Percentiles rank a stretch among this genome's conserved stretches.
Conservation (phyloP, 2,113 vertebrate genomes). For the Aptenodytes forsteri region DNA sequence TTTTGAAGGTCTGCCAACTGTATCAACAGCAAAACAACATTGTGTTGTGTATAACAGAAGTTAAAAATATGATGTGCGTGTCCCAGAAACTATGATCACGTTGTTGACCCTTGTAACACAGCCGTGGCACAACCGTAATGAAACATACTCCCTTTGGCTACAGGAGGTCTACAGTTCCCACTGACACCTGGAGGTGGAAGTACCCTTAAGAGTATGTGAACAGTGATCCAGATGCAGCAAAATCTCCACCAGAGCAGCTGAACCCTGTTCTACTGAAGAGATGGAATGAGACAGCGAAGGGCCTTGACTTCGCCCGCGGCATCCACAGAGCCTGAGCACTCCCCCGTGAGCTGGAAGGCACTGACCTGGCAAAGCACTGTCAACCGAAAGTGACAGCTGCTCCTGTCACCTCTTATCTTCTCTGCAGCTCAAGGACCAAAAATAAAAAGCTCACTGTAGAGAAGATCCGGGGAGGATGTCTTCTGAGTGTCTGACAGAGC, state of each 20-base stretch:
- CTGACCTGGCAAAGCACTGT: conserved; percentile 37
- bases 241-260: not conserved
- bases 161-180: not conserved
- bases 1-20: not conserved
- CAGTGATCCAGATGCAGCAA: not conserved
- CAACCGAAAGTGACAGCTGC: not conserved
- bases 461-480: not conserved
- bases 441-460: not conserved
- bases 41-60: not conserved
- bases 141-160: not conserved
- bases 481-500: not conserved
- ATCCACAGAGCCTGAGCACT: not conserved
- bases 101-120: not conserved
- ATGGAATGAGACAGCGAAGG: not conserved
- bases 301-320: not conserved
- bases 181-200: not conserved
- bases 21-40: not conserved
- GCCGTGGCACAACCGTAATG: not conserved
- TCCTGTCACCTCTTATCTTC: conserved; percentile 45
- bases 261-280: conserved; percentile 6
- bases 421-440: not conserved
- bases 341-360: not conserved
- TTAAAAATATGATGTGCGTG: not conserved
- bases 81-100: not conserved
- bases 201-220: not conserved